Evolutionary conservation across 2,113 vertebrate species (phyloP).

Genomic region (Pangasianodon hypophthalmus): DNA sequence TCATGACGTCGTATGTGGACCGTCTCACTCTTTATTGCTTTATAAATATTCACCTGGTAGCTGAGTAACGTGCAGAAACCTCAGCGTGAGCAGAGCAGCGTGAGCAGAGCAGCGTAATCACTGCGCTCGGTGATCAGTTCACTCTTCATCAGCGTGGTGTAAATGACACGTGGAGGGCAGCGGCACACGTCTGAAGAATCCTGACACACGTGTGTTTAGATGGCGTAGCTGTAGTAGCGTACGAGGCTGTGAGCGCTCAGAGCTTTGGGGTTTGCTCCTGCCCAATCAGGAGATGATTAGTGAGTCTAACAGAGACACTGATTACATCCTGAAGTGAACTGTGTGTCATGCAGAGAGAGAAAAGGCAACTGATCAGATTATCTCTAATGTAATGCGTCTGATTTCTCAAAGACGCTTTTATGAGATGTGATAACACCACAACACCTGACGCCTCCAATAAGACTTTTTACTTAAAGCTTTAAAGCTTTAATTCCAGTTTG

Average conservation of each 20-base stretch:
- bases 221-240: too few species aligned
- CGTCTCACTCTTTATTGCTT: background rate
- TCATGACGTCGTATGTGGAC: background rate
- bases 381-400: background rate
- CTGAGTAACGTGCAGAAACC: too few species aligned
- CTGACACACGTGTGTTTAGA: too few species aligned
- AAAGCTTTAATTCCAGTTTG: background rate
- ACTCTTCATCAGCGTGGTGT: too few species aligned
- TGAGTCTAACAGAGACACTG: conserved; percentile 33
- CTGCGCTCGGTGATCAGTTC: too few species aligned
- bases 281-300: conserved; percentile 46
- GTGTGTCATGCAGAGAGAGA: conserved; percentile 34
- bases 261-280: conserved; percentile 25
- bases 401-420: background rate
- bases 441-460: background rate
- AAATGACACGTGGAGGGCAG: background rate
- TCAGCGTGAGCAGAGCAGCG: too few species aligned
- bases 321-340: conserved; percentile 44
- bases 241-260: background rate
- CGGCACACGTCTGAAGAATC: too few species aligned
- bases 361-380: conserved; percentile 28
- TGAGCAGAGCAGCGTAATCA: too few species aligned
- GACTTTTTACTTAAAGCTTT: background rate
- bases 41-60: background rate
- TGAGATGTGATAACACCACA: background rate